Percentiles rank a stretch among this genome's conserved stretches.
These are phyloP conservation scores for human DNA, from an alignment of 2,113 vertebrate genomes.

Conservation along the genomic window DNA sequence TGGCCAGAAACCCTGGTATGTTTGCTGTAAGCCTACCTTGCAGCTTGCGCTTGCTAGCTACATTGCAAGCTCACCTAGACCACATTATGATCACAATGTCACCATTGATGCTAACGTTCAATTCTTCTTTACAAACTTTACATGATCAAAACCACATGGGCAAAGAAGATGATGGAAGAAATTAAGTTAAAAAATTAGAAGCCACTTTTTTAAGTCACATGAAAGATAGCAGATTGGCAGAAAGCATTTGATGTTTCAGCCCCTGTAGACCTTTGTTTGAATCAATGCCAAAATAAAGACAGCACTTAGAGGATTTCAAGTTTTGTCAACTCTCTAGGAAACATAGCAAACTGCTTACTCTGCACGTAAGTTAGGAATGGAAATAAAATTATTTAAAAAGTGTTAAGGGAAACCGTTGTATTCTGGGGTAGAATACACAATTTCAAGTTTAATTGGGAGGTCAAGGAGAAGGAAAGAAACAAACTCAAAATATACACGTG, in stretches of 20 bases:
- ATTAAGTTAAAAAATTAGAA: background rate
- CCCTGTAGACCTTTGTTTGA: background rate
- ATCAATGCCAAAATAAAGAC: background rate
- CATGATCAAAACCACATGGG: background rate
- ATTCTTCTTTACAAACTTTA: background rate
- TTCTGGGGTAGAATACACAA: constrained; percentile 4
- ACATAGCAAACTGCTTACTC: background rate
- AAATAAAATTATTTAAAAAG: background rate
- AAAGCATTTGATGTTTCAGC: background rate
- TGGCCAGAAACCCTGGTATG: background rate
- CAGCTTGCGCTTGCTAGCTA: background rate
- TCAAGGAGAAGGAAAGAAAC: background rate
- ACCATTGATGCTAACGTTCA: background rate
- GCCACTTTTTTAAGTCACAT: background rate
- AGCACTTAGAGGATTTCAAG: background rate
- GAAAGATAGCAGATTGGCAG: background rate
- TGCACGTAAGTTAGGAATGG: constrained; percentile 4
- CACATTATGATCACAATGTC: background rate
- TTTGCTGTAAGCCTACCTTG: background rate
- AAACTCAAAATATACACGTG: background rate
- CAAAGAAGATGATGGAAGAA: background rate
- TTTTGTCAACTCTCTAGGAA: background rate
- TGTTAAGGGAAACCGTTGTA: background rate
- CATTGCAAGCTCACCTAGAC: background rate
- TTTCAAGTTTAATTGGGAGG: constrained; percentile 41